Evolutionary conservation across 1,140 invertebrate genomes (phyloP).

Genomic region (Cardiocondyla obscurior): DNA sequence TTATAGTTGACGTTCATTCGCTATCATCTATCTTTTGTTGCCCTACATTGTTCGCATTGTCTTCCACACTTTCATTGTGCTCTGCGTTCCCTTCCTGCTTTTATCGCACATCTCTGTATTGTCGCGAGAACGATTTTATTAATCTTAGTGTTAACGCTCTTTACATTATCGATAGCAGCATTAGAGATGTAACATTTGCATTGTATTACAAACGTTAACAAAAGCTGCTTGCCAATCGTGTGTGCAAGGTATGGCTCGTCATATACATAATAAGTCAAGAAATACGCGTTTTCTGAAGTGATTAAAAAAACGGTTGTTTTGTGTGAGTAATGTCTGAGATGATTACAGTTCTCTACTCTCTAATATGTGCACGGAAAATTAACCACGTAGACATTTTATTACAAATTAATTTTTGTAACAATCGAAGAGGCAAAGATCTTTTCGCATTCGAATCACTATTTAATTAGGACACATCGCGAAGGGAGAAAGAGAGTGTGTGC

Average conservation of each 20-base stretch:
- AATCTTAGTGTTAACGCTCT: neutral
- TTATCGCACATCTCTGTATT: slow-evolving; percentile 61
- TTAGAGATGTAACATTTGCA: neutral
- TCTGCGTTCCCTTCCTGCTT: slow-evolving; percentile 62
- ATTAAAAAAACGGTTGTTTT: neutral
- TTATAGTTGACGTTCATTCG: slow-evolving; percentile 10
- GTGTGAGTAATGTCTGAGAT: neutral
- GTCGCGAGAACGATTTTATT: slow-evolving; percentile 23
- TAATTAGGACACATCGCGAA: neutral
- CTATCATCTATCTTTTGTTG: slow-evolving; percentile 57
- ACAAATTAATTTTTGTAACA: neutral
- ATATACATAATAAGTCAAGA: slow-evolving; percentile 8
- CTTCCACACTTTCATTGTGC: slow-evolving; percentile 67
- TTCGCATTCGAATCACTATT: neutral
- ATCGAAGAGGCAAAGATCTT: neutral
- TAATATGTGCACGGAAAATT: neutral
- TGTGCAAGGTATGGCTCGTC: neutral
- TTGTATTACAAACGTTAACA: neutral
- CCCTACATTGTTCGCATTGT: slow-evolving; percentile 72
- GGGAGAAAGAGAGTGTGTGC: neutral
- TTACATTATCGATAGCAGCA: neutral
- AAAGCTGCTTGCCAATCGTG: neutral
- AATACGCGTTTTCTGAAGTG: neutral
- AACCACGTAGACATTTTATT: neutral
- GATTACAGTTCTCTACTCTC: neutral